phyloP scores from a whole-genome alignment of 1,140 invertebrate genomes.

The Stegodyphus dumicola region DNA sequence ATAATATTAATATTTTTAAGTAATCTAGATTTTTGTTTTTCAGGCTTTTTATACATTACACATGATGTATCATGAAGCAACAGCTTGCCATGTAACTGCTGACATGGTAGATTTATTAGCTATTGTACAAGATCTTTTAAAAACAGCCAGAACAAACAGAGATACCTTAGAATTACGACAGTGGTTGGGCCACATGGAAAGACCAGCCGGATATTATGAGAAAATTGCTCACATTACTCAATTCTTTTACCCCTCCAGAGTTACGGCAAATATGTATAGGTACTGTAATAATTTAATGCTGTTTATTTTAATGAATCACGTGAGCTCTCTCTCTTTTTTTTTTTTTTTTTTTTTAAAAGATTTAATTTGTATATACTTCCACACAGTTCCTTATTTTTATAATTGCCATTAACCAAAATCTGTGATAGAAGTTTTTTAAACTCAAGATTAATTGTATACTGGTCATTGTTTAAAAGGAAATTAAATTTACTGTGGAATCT shows the following conservation, averaged over 20 bases:
- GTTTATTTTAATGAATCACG: too few relatives aligned
- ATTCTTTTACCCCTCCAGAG: conserved; percentile 90
- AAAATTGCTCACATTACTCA: conserved; percentile 86
- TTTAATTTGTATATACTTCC: too few relatives aligned
- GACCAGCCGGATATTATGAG: conserved; percentile 86
- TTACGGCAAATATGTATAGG: conserved; percentile 82
- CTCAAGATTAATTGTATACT: too few relatives aligned
- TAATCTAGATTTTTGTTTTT: conserved; percentile 61
- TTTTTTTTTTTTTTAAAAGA: too few relatives aligned
- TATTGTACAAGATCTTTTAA: conserved; percentile 79
- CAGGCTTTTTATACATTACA: conserved; percentile 89
- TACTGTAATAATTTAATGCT: conserved; percentile 64
- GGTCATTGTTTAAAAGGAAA: too few relatives aligned
- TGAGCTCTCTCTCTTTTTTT: too few relatives aligned
- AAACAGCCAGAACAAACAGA: conserved; percentile 74
- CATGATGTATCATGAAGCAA: conserved; percentile 94
- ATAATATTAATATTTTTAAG: too few relatives aligned
- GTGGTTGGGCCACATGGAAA: conserved; percentile 72
- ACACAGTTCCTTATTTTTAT: too few relatives aligned
- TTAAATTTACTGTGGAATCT: too few relatives aligned
- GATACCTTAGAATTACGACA: conserved; percentile 69
- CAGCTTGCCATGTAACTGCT: conserved; percentile 84
- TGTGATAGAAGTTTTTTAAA: too few relatives aligned
- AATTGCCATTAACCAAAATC: too few relatives aligned
- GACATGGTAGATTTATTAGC: conserved; percentile 86